Evolutionary conservation across 2,113 vertebrate genomes (phyloP).

Genomic region (Nettapus auritus): DNA sequence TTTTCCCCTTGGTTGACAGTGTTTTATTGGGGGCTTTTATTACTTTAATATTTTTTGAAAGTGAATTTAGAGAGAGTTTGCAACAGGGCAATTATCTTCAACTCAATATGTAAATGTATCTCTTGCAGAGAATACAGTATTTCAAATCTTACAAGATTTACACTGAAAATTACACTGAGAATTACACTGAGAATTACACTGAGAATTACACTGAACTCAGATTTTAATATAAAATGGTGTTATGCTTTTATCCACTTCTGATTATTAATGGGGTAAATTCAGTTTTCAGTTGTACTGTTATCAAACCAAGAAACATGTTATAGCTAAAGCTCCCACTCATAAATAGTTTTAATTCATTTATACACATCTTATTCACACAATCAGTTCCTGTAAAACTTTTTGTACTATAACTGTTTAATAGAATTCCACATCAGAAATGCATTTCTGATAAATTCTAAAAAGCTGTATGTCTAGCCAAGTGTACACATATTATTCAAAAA

Average conservation of each 20-base stretch:
- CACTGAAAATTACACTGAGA: no score
- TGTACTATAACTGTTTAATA: background rate
- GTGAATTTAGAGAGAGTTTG: background rate
- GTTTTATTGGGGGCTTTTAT: background rate
- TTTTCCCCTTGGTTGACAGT: background rate
- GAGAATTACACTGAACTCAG: background rate
- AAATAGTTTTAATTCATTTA: background rate
- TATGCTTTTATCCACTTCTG: background rate
- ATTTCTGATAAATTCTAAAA: background rate
- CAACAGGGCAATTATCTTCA: background rate
- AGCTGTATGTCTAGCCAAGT: background rate
- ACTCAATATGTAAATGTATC: background rate
- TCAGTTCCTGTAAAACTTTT: background rate
- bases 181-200: background rate
- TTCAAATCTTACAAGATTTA: background rate
- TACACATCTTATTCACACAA: background rate
- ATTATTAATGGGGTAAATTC: constrained; percentile 9
- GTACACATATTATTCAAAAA: background rate
- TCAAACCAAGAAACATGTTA: background rate
- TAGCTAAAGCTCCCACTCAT: background rate
- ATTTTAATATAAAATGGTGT: constrained; percentile 17
- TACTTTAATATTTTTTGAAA: background rate
- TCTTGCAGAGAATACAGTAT: background rate
- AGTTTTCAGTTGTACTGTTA: background rate
- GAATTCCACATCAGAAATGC: background rate